phyloP scores from a whole-genome alignment of 2,888 invertebrate genomes.

The Lasius fuliginosus region DNA sequence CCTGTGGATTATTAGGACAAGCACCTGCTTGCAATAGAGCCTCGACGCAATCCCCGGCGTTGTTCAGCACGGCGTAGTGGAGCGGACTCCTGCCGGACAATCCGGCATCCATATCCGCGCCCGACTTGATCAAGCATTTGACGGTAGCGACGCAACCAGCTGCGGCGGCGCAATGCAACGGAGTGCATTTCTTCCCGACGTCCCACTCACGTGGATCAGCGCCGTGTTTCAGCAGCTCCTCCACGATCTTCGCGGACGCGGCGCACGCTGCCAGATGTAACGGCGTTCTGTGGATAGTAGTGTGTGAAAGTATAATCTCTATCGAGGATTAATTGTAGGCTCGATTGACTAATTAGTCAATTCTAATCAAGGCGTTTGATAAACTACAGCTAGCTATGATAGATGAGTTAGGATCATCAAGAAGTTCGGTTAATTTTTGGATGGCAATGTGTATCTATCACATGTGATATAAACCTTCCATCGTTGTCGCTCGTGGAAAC shows the following conservation, averaged over 20 bases:
- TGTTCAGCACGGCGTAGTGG: constrained; percentile 94
- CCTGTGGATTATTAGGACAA: constrained; percentile 94
- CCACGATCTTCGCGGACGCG: constrained; percentile 91
- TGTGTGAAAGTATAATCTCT: neutral
- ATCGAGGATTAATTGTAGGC: neutral
- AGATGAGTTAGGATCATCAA: neutral
- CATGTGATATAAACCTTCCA: constrained; percentile 88
- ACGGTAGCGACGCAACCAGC: constrained; percentile 89
- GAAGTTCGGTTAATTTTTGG: constrained; percentile 37
- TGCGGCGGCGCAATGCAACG: constrained; percentile 93
- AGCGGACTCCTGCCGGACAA: constrained; percentile 90
- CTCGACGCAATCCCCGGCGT: constrained; percentile 91
- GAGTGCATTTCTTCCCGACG: constrained; percentile 90
- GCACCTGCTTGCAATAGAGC: constrained; percentile 92
- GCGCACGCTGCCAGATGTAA: constrained; percentile 93
- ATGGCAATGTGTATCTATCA: neutral
- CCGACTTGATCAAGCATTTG: constrained; percentile 90
- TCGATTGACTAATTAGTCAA: neutral
- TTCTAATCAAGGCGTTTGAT: neutral
- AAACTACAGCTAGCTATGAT: neutral
- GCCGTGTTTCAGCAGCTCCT: constrained; percentile 90
- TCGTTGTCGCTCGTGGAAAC: constrained; percentile 90
- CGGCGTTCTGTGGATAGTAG: constrained; percentile 87
- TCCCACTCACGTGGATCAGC: constrained; percentile 92
- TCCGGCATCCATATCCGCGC: constrained; percentile 94